Base-by-base conservation (phyloP, 2,888 invertebrate species). In the Gryllus longicercus region DNA sequence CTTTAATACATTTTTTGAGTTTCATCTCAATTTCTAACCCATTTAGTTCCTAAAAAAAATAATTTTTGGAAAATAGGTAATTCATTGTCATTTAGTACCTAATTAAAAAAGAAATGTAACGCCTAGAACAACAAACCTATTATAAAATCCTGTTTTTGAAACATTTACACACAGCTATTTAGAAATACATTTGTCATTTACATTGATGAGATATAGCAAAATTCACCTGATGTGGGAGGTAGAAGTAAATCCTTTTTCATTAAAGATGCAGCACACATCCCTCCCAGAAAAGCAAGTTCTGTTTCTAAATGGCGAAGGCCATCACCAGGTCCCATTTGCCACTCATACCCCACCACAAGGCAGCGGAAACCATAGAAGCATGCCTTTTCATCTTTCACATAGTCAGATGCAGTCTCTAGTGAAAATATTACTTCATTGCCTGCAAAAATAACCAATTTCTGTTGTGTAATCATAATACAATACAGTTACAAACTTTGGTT, bases 371-470 rank as follows among this genome's bases (percentile, higher is more conserved):
- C 93, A 86, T 92, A 96, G 82, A 92, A 92, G 85, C 92, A 92
- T 1, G 92, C 92, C 85, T 94, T 93, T 83, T 96, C 97, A 87
- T 96, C 96, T 85, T 95, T 96, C 82, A 96, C 91, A 87, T 98
- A 98, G 86, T 98, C 94, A 0, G 98, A 95, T 0, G 98, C 96
- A 0, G 98, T 98, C 88, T 99, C 98, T 85, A 99, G 86, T 0
- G 97, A 97, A 87, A 99, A 97, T 84, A 97, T 92, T 0, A 98
- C 94, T 88, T 97, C 96, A 86, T 97, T 96, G 23, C 97, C 98
- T 90, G 83, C n/a, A 83, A 83, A 79, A 79, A 81, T 75, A 23
- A 50, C 78, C 80, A 78, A 18, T 23, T 23, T 11, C 11, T 49
- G 11, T 3, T n/a, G 5, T 49, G 18, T 74, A n/a, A 74, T 21